Percentiles rank a stretch among this genome's conserved stretches.
Conservation (phyloP, 2,888 invertebrate genomes). For the Meteorus cinctellus region DNA sequence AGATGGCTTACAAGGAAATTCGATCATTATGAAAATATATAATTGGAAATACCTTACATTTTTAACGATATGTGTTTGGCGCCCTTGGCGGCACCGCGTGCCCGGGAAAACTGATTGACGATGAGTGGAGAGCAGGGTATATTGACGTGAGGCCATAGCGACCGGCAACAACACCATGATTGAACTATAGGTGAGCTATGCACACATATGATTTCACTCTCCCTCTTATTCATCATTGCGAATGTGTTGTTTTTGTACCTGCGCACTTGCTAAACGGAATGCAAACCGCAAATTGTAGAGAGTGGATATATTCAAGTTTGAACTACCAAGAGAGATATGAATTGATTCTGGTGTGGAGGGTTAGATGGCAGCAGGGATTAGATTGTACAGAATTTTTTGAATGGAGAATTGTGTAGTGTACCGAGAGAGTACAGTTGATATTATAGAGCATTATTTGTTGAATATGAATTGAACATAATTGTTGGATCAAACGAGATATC, state of each 20-base stretch:
- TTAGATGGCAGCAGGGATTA: slow-evolving; percentile 8
- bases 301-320: background rate
- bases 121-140: slow-evolving; percentile 50
- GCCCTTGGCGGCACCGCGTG: slow-evolving; percentile 47
- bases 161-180: slow-evolving; percentile 64
- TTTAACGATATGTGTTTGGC: slow-evolving; percentile 48
- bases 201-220: slow-evolving; percentile 30
- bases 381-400: background rate
- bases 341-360: background rate
- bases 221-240: slow-evolving; percentile 33
- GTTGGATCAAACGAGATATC: too few relatives aligned
- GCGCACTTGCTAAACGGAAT: slow-evolving; percentile 44
- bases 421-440: background rate
- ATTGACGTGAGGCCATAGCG: slow-evolving; percentile 60
- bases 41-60: slow-evolving; percentile 53
- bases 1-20: too few relatives aligned
- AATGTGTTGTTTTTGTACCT: slow-evolving; percentile 41
- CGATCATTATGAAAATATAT: background rate
- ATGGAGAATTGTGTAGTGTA: too few relatives aligned
- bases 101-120: slow-evolving; percentile 52
- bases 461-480: background rate
- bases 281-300: background rate
- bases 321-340: background rate
- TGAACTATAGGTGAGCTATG: slow-evolving; percentile 49
- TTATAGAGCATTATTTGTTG: background rate